Conservation (phyloP, 2,113 vertebrate genomes). For the Spheniscus mendiculus region DNA sequence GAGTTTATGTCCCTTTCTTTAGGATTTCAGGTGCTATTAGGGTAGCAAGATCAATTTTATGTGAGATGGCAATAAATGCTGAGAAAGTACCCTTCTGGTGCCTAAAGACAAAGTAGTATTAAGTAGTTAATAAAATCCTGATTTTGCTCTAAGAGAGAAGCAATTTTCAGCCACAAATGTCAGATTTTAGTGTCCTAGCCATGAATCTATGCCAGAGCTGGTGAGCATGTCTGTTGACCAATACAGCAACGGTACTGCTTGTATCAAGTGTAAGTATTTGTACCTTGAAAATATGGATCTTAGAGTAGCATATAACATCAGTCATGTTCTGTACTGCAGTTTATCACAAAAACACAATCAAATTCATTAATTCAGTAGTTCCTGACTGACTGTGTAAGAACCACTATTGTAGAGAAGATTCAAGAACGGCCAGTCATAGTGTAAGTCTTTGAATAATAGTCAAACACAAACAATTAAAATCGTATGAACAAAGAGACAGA, state of each 20-base stretch:
- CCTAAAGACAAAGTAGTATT: background rate
- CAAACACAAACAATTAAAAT: background rate
- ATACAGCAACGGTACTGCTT: background rate
- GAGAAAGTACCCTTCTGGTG: background rate
- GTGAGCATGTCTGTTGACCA: background rate
- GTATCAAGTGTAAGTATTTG: background rate
- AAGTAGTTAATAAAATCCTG: slow-evolving; percentile 13
- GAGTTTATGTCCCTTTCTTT: background rate
- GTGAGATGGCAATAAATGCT: background rate
- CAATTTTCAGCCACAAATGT: background rate
- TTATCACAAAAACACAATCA: background rate
- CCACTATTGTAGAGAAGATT: background rate
- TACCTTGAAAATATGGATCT: background rate
- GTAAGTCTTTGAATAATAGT: background rate
- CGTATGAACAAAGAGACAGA: background rate
- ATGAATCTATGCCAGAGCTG: background rate
- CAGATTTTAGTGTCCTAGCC: background rate
- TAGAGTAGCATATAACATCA: background rate
- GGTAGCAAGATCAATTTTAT: background rate
- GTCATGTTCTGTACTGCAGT: background rate
- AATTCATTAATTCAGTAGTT: background rate
- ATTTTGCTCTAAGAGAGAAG: slow-evolving; percentile 1
- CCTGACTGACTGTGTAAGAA: background rate
- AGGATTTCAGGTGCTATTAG: background rate
- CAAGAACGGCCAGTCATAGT: background rate